Conservation (phyloP, 2,797 vertebrate genomes). For the Garrulus glandarius region DNA sequence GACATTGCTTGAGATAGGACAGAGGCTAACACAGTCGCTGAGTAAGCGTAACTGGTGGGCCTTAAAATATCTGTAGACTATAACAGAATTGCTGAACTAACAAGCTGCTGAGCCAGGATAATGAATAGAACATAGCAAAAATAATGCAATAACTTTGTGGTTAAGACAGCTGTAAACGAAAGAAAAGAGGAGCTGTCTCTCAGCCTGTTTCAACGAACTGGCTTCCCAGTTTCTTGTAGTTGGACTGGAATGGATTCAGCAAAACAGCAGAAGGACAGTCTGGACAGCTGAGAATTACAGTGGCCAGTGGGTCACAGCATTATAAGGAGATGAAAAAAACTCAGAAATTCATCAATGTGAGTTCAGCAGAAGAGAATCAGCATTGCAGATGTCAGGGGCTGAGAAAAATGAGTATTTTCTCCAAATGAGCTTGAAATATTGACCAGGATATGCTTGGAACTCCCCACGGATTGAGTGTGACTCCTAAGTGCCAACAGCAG, state of each 20-base stretch:
- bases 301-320: neutral
- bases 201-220: neutral
- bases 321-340: neutral
- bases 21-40: neutral
- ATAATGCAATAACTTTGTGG: neutral
- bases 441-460: neutral
- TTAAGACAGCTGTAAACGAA: neutral
- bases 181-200: neutral
- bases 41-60: neutral
- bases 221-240: neutral
- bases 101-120: conserved; percentile 49
- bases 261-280: neutral
- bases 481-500: neutral
- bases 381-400: neutral
- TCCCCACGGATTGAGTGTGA: neutral
- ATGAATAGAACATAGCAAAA: conserved; percentile 27
- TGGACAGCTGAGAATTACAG: neutral
- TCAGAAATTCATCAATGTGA: neutral
- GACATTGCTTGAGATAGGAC: neutral
- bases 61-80: conserved; percentile 22
- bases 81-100: conserved; percentile 35
- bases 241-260: neutral
- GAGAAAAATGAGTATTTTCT: neutral
- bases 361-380: neutral
- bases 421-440: neutral